Evolutionary conservation across 2,888 invertebrate genomes (phyloP).

Genomic region (Metallyticus violacea): DNA sequence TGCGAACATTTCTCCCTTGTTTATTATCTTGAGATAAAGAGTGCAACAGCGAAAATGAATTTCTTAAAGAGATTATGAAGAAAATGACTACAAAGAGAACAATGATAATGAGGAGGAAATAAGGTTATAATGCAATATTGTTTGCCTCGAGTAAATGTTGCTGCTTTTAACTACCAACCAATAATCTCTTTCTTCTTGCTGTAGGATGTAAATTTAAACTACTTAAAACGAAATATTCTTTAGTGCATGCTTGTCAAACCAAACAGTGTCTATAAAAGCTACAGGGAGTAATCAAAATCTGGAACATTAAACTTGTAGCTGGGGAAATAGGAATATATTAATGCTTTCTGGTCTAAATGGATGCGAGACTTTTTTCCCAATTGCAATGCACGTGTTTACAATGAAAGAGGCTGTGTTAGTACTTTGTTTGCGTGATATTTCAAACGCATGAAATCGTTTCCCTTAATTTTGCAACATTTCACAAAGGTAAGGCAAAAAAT

Average conservation of each 20-base stretch:
- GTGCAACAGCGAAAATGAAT: not conserved
- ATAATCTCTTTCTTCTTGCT: not conserved
- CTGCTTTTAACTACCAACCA: not conserved
- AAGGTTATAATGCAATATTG: not conserved
- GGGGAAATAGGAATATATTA: no score
- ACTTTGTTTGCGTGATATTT: no score
- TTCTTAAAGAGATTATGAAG: not conserved
- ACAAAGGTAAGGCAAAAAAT: no score
- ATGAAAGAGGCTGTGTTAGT: no score
- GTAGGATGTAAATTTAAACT: not conserved
- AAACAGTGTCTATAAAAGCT: no score
- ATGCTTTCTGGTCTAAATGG: no score
- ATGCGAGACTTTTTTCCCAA: no score
- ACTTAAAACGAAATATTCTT: not conserved
- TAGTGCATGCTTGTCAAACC: not conserved
- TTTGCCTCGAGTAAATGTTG: not conserved
- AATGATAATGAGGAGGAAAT: not conserved
- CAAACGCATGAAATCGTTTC: no score
- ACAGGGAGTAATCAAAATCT: no score
- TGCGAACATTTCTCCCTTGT: not conserved
- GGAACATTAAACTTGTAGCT: no score
- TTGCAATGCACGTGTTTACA: no score
- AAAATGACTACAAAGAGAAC: not conserved
- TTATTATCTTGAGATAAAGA: not conserved
- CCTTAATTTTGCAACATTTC: no score